Base-by-base conservation (phyloP, 2,888 invertebrate species). In the Xestia ashworthii region DNA sequence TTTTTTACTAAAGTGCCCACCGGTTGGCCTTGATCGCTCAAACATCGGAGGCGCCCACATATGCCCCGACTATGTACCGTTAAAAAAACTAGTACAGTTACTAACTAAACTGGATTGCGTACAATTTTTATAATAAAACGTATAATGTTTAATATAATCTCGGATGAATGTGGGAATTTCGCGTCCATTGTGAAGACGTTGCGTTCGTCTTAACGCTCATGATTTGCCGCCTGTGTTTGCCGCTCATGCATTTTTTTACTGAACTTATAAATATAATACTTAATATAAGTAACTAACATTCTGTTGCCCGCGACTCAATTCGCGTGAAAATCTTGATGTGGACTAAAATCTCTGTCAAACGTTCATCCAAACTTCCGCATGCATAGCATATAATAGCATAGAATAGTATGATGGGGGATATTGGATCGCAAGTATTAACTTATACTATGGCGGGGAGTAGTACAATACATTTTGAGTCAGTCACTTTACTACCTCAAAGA, bases 121-220 rank as follows among this genome's bases (percentile, higher is more conserved):
- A 90, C 88, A 88, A 89, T 89, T 90, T 90, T 90, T 90, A 91
- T 92, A 90, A 91, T 91, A 91, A 90, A 90, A 87, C 83, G 88
- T 92, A 89, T 92, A 90, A 92, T 91, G 89, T 91, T 85, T 89
- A 90, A 89, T 91, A 90, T 89, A 89, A 87, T 87, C 85, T 89
- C 85, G 84, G 89, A 89, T 88, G 89, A 77, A 89, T 91, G 93
- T 93, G 93, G 90, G 93, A 93, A 93, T 73, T 62, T 71, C 6
- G 53, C 14, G 67, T 66, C 76, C 64, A 88, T 88, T 88, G 88
- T 88, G 76, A 50, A 60, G 60, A 48, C 16, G 74, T n/a, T 76
- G 22, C 46, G 62, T 72, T 85, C 76, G 5, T 81, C 65, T 81
- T 76, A 19, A 72, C 46, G 32, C 85, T 72, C 38, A 22, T 14